Base-by-base conservation (phyloP, 2,888 invertebrate genomes). In the Cordilura impudica region DNA sequence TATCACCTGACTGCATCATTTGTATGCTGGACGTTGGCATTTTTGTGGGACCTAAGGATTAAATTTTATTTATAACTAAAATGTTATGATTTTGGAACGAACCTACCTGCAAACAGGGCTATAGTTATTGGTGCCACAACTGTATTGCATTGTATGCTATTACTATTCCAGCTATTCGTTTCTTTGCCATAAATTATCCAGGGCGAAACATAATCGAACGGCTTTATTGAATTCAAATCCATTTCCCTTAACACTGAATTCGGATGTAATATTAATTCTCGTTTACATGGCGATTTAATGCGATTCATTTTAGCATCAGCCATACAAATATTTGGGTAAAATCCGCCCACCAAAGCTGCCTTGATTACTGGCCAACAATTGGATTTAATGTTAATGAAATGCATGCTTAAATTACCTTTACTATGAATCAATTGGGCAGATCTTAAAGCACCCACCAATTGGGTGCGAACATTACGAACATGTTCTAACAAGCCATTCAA, bases 291-390 rank as follows among this genome's bases (percentile, higher is more conserved):
- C 2, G 95, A 94, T 56, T 94, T 91, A 14, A 95, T 86, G 2
- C 92, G 91, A 21, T 90, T 89, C 23, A 92, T 91, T 16, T 92
- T 92, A 18, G 93, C 88, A 86, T 94, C 94, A 1, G 94, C 93
- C 18, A 94, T 91, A 65, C 95, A 94, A 60, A 98, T 89, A 83
- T 96, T 95, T 0, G 98, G 98, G 89, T 98, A 98, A 76, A 95
- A 91, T 0, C 98, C 98, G n/a, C 95, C 95, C 39, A 94, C 93
- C 23, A 98, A 91, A 0, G 96, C 95, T 0, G 96, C 97, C 89
- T 98, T 98, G 0, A 98, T 95, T 26, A 97, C 93, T 2, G 96
- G 94, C 98, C 98, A 98, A 88, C 95, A 95, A 84, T 96, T 94
- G 0, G 97, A 95, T 90, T 97, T 95, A 1, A 92, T 89, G 90